A percentile compares a stretch with the other conserved stretches of the same genome.
phyloP scores from a whole-genome alignment of 2,113 vertebrate species.

The Oncorhynchus keta region DNA sequence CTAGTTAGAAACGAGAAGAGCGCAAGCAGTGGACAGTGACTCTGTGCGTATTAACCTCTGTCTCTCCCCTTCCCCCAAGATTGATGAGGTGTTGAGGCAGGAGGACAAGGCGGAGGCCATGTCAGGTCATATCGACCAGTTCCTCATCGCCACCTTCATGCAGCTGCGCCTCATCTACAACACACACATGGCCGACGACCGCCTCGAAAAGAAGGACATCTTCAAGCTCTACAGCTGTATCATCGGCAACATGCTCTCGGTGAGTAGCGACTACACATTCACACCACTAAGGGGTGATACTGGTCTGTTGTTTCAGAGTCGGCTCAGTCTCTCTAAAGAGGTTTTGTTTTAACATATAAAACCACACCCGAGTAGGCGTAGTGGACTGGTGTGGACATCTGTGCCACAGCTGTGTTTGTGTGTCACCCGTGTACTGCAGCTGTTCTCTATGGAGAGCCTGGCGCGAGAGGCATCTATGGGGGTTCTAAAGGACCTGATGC shows the following conservation, averaged over 20 bases:
- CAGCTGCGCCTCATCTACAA: slow-evolving; percentile 94
- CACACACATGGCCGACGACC: slow-evolving; percentile 95
- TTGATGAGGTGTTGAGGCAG: slow-evolving; percentile 94
- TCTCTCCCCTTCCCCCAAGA: slow-evolving; percentile 66
- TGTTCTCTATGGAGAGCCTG: slow-evolving; percentile 92
- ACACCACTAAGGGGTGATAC: not conserved
- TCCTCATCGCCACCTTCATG: slow-evolving; percentile 97
- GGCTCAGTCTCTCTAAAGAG: not conserved
- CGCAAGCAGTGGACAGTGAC: no score
- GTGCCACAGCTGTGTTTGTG: not conserved
- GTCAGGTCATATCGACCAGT: slow-evolving; percentile 98
- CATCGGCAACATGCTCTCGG: slow-evolving; percentile 97
- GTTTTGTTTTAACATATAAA: no score
- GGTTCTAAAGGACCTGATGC: slow-evolving; percentile 96
- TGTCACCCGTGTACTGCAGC: slow-evolving; percentile 64
- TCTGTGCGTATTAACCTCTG: no score
- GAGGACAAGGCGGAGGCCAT: slow-evolving; percentile 96
- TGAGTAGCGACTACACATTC: slow-evolving; percentile 64
- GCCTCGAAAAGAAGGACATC: slow-evolving; percentile 91
- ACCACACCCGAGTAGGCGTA: no score
- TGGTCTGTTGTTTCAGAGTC: not conserved
- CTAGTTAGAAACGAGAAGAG: no score
- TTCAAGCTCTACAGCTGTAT: slow-evolving; percentile 97
- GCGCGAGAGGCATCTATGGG: slow-evolving; percentile 93
- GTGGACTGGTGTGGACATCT: no score